phyloP scores from a whole-genome alignment of 2,888 invertebrate genomes.

The Amiota minor region DNA sequence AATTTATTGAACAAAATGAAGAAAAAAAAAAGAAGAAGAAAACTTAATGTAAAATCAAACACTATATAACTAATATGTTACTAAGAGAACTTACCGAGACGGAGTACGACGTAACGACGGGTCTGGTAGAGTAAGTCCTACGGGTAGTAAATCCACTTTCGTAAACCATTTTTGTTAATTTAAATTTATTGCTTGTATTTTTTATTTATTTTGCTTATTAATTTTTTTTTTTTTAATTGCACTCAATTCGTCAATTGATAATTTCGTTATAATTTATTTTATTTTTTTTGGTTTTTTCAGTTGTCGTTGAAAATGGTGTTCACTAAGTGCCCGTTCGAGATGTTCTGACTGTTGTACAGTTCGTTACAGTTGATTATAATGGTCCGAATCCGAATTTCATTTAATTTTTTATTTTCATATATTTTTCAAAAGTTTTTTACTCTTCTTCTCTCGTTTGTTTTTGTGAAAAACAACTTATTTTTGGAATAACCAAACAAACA shows the following conservation, averaged over 20 bases:
- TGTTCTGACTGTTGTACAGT: constrained; percentile 67
- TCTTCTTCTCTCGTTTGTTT: constrained; percentile 28
- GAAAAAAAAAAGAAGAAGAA: background rate
- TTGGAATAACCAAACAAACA: constrained; percentile 66
- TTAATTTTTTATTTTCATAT: constrained; percentile 35
- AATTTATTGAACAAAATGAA: constrained; percentile 4
- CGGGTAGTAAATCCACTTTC: constrained; percentile 93
- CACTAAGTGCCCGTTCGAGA: constrained; percentile 73
- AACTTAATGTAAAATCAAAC: background rate
- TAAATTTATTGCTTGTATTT: constrained; percentile 43
- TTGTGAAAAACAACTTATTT: constrained; percentile 71
- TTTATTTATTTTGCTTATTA: constrained; percentile 27
- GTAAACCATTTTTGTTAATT: constrained; percentile 84
- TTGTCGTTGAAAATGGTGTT: constrained; percentile 61
- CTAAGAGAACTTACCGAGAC: constrained; percentile 82
- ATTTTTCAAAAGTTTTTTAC: constrained; percentile 34
- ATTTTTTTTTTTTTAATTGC: constrained; percentile 43
- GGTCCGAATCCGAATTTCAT: constrained; percentile 48
- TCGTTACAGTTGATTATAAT: constrained; percentile 66
- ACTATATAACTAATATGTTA: background rate
- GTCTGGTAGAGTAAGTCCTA: constrained; percentile 83
- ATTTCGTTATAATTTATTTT: constrained; percentile 30
- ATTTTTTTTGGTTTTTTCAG: constrained; percentile 49
- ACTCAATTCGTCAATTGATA: constrained; percentile 47
- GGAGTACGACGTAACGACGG: constrained; percentile 81